phyloP scores from a whole-genome alignment of 2,888 invertebrate species.

The Pteria penguin region DNA sequence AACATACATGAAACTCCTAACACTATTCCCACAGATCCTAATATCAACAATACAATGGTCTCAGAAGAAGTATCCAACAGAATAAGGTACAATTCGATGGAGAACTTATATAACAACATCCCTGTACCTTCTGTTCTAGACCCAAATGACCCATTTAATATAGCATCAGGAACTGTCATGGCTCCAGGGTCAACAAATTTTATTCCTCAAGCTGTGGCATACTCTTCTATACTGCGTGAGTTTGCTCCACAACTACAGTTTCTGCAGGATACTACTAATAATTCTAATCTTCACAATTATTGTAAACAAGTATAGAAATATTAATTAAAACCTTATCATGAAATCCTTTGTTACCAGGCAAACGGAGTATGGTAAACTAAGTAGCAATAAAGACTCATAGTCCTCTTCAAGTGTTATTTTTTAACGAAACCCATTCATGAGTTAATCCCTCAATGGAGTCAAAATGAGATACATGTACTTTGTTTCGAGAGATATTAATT shows the following conservation, averaged over 20 bases:
- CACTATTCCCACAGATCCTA: not conserved
- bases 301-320: no score
- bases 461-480: no score
- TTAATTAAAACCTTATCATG: no score
- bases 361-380: no score
- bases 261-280: conserved; percentile 26
- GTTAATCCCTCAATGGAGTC: no score
- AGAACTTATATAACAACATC: not conserved
- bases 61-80: not conserved
- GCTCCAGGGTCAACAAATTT: conserved; percentile 23
- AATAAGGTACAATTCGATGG: not conserved
- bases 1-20: not conserved
- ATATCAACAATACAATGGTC: not conserved
- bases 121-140: not conserved
- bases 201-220: conserved; percentile 41
- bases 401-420: no score
- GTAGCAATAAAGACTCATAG: no score
- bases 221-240: conserved; percentile 38
- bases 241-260: conserved; percentile 37
- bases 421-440: no score
- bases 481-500: no score
- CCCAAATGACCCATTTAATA: conserved; percentile 36
- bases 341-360: no score
- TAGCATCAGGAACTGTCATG: conserved; percentile 16
- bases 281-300: no score